These are phyloP conservation scores for Cerastoderma edule DNA, from an alignment of 2,888 invertebrate species.

Conservation along the genomic window DNA sequence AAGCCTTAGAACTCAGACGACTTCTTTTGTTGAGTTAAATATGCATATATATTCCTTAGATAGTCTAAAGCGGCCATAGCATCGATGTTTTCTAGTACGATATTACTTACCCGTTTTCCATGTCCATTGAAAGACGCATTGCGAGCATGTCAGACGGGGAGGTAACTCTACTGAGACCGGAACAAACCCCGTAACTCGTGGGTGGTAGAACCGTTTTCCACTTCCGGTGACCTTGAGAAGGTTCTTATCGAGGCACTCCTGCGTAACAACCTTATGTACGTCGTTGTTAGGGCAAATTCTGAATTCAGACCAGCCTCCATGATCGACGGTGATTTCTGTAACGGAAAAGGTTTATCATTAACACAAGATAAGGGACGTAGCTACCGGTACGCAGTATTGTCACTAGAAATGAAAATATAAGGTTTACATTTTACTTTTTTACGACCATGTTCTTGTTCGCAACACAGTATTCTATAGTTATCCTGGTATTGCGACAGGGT, in stretches of 20 bases:
- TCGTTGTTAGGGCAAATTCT: slow-evolving; percentile 76
- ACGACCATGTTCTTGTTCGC: too few relatives aligned
- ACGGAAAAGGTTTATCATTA: slow-evolving; percentile 14
- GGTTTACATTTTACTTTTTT: too few relatives aligned
- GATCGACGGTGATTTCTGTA: slow-evolving; percentile 73
- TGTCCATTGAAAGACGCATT: slow-evolving; percentile 67
- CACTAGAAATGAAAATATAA: too few relatives aligned
- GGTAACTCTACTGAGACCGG: slow-evolving; percentile 50
- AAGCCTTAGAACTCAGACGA: too few relatives aligned
- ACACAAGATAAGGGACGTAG: background rate
- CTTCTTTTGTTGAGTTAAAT: too few relatives aligned
- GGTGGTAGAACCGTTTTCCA: slow-evolving; percentile 42
- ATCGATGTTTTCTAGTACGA: too few relatives aligned
- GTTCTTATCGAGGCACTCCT: slow-evolving; percentile 70
- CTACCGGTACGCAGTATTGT: too few relatives aligned
- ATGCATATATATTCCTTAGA: too few relatives aligned
- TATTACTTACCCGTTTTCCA: slow-evolving; percentile 55
- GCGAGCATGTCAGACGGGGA: slow-evolving; percentile 50
- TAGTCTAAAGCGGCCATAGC: too few relatives aligned
- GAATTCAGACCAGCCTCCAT: slow-evolving; percentile 79
- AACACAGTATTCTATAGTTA: too few relatives aligned
- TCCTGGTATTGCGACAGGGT: too few relatives aligned
- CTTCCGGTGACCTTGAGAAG: slow-evolving; percentile 40
- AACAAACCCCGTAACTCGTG: slow-evolving; percentile 37
- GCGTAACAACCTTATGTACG: slow-evolving; percentile 55